Conservation (phyloP, 1,140 invertebrate species). For the Brachionus rotundiformis region DNA sequence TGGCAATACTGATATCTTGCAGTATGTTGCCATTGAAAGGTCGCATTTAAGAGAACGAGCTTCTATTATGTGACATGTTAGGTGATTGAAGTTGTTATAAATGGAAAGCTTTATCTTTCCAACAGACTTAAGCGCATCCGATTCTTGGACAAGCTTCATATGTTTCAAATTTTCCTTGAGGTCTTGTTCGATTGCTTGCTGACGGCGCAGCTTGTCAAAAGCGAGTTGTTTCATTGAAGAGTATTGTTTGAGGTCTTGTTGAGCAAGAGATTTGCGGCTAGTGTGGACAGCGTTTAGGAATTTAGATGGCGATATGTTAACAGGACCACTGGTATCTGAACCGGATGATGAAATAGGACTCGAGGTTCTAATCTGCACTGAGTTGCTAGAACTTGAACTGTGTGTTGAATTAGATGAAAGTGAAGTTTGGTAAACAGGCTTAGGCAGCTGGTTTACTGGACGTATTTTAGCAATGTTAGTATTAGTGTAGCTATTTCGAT, state of each 20-base stretch:
- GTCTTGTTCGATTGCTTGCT: slow-evolving; percentile 41
- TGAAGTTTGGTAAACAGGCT: background rate
- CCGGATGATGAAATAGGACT: background rate
- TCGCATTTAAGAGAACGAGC: background rate
- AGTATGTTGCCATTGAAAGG: background rate
- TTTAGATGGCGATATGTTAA: slow-evolving; percentile 6
- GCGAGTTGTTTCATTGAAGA: slow-evolving; percentile 41
- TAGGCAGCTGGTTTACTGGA: background rate
- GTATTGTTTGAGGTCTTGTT: background rate
- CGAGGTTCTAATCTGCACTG: background rate
- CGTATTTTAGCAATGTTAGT: background rate
- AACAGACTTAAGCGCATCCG: background rate
- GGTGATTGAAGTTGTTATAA: slow-evolving; percentile 46
- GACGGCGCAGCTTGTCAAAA: slow-evolving; percentile 9
- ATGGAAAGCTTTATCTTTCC: slow-evolving; percentile 33
- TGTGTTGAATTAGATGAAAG: background rate
- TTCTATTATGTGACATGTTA: slow-evolving; percentile 31
- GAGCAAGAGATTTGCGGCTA: background rate
- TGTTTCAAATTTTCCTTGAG: slow-evolving; percentile 5
- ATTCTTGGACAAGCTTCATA: background rate
- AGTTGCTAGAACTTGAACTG: background rate
- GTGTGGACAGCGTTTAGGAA: slow-evolving; percentile 8
- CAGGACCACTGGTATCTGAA: background rate
- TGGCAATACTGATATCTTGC: slow-evolving; percentile 22
- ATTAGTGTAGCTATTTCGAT: background rate